Evolutionary conservation across 2,797 vertebrate genomes (phyloP), one percentile per base, ranked within the genome.

Genomic region (Hephaestus fuliginosus): DNA sequence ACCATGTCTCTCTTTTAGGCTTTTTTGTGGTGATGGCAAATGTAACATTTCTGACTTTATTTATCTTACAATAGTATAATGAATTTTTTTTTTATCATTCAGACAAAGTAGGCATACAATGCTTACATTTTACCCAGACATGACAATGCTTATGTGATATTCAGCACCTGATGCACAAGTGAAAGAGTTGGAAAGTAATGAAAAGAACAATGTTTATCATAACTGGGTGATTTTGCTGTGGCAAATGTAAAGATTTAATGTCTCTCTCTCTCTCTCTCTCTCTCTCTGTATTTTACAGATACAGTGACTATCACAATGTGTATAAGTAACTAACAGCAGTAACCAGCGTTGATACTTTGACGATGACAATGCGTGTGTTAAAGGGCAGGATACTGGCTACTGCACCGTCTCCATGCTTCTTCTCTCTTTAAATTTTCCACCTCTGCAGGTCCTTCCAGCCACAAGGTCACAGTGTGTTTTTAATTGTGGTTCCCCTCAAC

Each of bases 401-500:
- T 52, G 65, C 63, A 25, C 56, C 3, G 1, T 76, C 68, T 39
- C 44, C 14, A 76, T 65, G 56, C 70, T 62, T 62, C 74, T 80
- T 33, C 62, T 14, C 58, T 58, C 52, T 82, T 91, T 70, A 78
- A 86, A 87, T 81, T 69, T 48, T 82, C 75, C 72, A 79, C 83
- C 89, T 89, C 74, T 86, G 78, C 49, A 77, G 86, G 94, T 95
- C 95, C 94, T 95, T 93, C 91, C 90, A 91, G 84, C 80, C 91
- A 92, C 93, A 94, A 93, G 93, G 93, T 94, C 93, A 93, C 74
- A 57, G 63, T 73, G 81, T 93, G 87, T 93, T 93, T 93, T 93
- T 92, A 92, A 94, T 94, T 93, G 89, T 88, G 83, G 78, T 90
- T 79, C 84, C 90, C 89, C 84, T 78, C 65, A 36, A 33, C 78